Evolutionary conservation across 2,113 vertebrate genomes (phyloP).

Genomic region (Donacobius atricapilla): DNA sequence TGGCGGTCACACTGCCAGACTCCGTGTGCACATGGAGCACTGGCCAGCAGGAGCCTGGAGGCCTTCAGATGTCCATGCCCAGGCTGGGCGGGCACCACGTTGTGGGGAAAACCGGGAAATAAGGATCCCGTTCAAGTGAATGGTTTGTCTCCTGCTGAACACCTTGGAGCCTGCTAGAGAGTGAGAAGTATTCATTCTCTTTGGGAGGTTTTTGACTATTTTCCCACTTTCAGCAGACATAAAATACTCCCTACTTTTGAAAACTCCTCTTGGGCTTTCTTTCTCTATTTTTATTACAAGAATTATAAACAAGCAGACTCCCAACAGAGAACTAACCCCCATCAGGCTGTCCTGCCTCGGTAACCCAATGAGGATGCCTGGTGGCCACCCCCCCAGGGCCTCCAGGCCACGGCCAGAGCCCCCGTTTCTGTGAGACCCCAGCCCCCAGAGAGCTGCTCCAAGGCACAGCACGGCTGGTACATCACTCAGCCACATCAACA

Average conservation of each 20-base stretch:
- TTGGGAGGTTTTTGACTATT: background rate
- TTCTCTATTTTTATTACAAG: background rate
- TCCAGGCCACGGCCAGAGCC: background rate
- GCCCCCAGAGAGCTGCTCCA: background rate
- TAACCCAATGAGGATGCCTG: fast-evolving
- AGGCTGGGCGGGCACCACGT: background rate
- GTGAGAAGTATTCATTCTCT: background rate
- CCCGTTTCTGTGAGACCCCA: background rate
- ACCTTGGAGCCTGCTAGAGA: background rate
- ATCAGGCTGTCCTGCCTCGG: background rate
- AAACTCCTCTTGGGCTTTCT: background rate
- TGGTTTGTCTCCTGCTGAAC: background rate
- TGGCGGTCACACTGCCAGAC: background rate
- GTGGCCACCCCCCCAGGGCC: background rate
- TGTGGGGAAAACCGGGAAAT: background rate
- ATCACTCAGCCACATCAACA: background rate
- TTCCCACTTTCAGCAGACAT: background rate
- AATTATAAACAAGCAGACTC: background rate
- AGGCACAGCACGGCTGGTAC: background rate
- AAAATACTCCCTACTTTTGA: background rate
- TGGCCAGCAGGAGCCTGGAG: background rate
- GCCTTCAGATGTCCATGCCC: background rate
- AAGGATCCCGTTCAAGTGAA: background rate
- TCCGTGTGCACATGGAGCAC: background rate
- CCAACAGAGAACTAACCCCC: background rate